Percentiles rank a stretch among this genome's conserved stretches.
phyloP scores from a whole-genome alignment of 2,797 vertebrate species.

The Rhinella marina region DNA sequence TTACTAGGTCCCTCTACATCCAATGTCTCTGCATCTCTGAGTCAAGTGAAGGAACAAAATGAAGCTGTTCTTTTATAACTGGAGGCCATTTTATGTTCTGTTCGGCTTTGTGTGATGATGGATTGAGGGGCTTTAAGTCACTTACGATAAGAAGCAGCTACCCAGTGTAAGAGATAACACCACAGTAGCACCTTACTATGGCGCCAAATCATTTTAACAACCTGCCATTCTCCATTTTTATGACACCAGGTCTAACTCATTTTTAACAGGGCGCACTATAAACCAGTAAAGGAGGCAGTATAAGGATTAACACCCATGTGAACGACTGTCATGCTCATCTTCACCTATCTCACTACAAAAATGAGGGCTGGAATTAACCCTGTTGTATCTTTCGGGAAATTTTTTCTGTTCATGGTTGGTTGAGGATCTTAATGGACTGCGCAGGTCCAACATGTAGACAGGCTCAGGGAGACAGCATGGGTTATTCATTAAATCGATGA shows the following conservation, averaged over 20 bases:
- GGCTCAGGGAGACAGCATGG: constrained; percentile 13
- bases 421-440: not conserved
- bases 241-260: not conserved
- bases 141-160: not conserved
- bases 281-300: constrained; percentile 15
- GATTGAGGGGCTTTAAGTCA: not conserved
- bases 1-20: not conserved
- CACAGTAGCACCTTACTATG: not conserved
- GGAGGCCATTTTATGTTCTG: not conserved
- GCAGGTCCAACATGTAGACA: constrained; percentile 12
- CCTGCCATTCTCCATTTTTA: constrained; percentile 17
- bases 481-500: constrained; percentile 46
- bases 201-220: constrained; percentile 18
- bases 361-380: not conserved
- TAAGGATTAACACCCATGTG: constrained; percentile 11
- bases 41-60: not conserved
- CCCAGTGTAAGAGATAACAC: not conserved
- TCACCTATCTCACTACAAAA: not conserved
- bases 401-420: not conserved
- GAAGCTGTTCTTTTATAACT: not conserved
- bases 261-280: not conserved
- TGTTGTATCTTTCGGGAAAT: not conserved
- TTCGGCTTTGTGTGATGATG: not conserved
- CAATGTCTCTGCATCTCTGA: not conserved
- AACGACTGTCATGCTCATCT: not conserved